Evolutionary conservation across 2,888 invertebrate genomes (phyloP), one percentile per base, ranked within the genome.

Genomic region (Cordilura impudica): DNA sequence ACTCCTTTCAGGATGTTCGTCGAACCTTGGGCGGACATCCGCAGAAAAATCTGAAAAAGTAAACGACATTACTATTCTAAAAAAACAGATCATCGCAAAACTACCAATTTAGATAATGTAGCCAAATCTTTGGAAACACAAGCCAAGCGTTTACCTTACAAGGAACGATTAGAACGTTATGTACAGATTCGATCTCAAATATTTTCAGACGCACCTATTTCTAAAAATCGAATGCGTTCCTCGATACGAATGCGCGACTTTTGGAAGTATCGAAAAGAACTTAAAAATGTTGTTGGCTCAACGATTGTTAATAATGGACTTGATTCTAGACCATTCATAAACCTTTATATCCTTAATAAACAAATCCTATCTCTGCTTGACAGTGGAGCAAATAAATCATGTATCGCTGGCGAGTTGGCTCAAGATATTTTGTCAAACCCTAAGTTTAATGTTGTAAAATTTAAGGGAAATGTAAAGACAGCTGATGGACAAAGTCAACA

Each of bases 301-400:
- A 16, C 18, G 2, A 18, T 61, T 6, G 45, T 18, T 0, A 29
- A 29, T 0, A 61, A 12, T 18, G 29, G 47, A 10, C 0, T n/a
- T 2, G 35, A 56, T 35, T 16, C 35, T 18, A 56, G 54, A 35
- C 54, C 54, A 2, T 56, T 14, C 12, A 4, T n/a, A 35, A 31
- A 56, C 4, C n/a, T 56, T 35, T 35, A 4, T 18, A 2, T 56
- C 2, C 7, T 45, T 0, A 19, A 29, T 16, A 61, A 18, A 47
- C 45, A n/a, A 5, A 1, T 18, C 2, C 10, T 47, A 6, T 14
- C 61, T 0, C 29, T 61, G 2, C 29, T 61, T 2, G 61, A 61
- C 19, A 61, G 61, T 12, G 61, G 61, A 1, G 61, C 60, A 4
- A 60, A 14, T 16, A 60, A 23, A 23, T 43, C 60, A 23, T 60